phyloP scores from a whole-genome alignment of 2,113 vertebrate genomes.

The Phaethornis superciliosus region DNA sequence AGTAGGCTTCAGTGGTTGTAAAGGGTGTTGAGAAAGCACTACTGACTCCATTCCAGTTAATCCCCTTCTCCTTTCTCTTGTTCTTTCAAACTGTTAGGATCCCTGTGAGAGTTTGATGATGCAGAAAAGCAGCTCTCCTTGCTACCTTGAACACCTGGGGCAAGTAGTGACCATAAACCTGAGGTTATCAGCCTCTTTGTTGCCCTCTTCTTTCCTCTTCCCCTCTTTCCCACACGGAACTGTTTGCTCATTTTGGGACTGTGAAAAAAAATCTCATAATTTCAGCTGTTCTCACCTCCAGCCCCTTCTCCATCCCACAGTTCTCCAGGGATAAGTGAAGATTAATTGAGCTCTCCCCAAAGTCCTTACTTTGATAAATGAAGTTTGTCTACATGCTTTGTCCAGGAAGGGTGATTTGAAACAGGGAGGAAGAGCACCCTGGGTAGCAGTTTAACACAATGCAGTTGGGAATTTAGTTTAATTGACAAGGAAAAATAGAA shows the following conservation, averaged over 20 bases:
- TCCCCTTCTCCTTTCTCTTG: background rate
- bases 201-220: background rate
- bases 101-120: background rate
- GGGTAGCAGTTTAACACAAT: background rate
- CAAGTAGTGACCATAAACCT: background rate
- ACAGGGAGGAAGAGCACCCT: background rate
- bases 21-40: background rate
- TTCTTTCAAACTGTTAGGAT: background rate
- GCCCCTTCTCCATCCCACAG: background rate
- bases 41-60: background rate
- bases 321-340: constrained; percentile 20
- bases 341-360: constrained; percentile 29
- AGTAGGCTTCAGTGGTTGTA: background rate
- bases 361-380: constrained; percentile 21
- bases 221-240: background rate
- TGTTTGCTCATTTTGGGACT: background rate
- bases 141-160: background rate
- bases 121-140: background rate
- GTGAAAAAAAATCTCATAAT: background rate
- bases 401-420: background rate
- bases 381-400: background rate
- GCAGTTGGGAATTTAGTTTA: background rate
- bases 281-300: constrained; percentile 39
- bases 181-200: background rate
- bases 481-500: constrained; percentile 24